Base-by-base conservation (phyloP, 92 coral and sea anemone genomes). In the Porites evermanni region DNA sequence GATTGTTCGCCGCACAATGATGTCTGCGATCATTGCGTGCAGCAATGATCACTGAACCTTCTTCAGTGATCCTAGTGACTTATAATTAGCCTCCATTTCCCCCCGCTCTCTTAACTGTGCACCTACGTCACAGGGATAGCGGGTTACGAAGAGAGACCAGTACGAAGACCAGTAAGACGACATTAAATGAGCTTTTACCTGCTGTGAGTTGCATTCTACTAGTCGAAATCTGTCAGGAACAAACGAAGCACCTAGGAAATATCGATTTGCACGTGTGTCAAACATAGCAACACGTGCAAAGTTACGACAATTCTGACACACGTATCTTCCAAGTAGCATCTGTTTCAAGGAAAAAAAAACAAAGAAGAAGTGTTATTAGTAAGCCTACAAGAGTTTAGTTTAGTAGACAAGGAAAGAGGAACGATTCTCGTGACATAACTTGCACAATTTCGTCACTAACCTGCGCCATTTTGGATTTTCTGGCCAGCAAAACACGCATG, bases 401-500 rank as follows among this genome's bases (percentile, higher is more conserved):
- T 10, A n/a, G 47, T 12, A 14, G 23, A 18, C 63, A 13, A 66
- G 58, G 38, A 38, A 29, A 58, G 77, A 83, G 7, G 18, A 68
- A 54, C 12, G n/a, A 79, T 24, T 87, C n/a, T 81, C 63, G 18
- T 6, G 78, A 71, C 23, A 69, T 11, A 75, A 78, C 75, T 77
- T 66, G 64, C 3, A 54, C 53, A 52, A 84, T 90, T 89, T 77
- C 91, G 56, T 76, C 72, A 92, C 94, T 29, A 80, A 94, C 98
- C 98, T 94, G 98, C 94, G 94, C 94, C 98, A 94, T 94, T 90
- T 90, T 94, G 94, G 85, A 74, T 79, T 10, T 61, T n/a, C 53
- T 21, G n/a, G 64, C 24, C 56, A 81, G 19, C 24, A 44, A 14
- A 12, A 19, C 53, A 52, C 50, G 51, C 72, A 72, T 72, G 79